Base-by-base conservation (phyloP, 1,140 invertebrate genomes). In the Eubasilissa regina region DNA sequence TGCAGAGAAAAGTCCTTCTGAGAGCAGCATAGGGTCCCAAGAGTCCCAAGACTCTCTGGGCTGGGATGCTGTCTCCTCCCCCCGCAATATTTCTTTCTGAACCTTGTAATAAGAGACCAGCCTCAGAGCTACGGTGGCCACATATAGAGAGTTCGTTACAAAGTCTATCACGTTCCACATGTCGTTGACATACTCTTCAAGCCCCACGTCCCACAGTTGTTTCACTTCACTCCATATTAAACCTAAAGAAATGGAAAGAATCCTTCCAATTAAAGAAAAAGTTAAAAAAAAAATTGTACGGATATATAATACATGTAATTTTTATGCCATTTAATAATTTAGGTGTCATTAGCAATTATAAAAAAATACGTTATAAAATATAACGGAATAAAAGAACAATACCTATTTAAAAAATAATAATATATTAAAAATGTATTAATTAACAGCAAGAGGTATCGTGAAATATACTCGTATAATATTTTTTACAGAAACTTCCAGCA, bases 111-210 rank as follows among this genome's bases (percentile, higher is more conserved):
- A 98, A 10, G 97, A 97, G 8, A 99, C 97, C 13, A 98, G 91
- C 66, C 98, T 91, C 35, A 99, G 90, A 3, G 97, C 97, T 43
- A 99, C 95, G 0, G 97, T 99, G 56, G 97, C 97, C 60, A 99
- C 97, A 87, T 99, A 99, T 13, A 99, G 89, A 4, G 97, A 97
- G 89, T 99, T 99, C 17, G 98, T 99, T 73, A 98, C 96, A 88
- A 99, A 99, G 89, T 99, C 98, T 80, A 99, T 95, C 66, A 99
- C 97, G 88, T 99, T 99, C 98, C 98, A 99, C 97, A 99, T 99
- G 88, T 99, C 98, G 83, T 95, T 94, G 47, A 97, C 93, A 86
- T 99, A 99, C 85, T 99, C 97, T 84, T 97, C 94, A 21, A 98
- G 90, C 0, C 98, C 98, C 80, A 98, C 96, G 87, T 99, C 97